A percentile compares a stretch with the other conserved stretches of the same genome.
These are phyloP conservation scores for Clistopyga incitator DNA, from an alignment of 2,888 invertebrate genomes.

Conservation along the genomic window DNA sequence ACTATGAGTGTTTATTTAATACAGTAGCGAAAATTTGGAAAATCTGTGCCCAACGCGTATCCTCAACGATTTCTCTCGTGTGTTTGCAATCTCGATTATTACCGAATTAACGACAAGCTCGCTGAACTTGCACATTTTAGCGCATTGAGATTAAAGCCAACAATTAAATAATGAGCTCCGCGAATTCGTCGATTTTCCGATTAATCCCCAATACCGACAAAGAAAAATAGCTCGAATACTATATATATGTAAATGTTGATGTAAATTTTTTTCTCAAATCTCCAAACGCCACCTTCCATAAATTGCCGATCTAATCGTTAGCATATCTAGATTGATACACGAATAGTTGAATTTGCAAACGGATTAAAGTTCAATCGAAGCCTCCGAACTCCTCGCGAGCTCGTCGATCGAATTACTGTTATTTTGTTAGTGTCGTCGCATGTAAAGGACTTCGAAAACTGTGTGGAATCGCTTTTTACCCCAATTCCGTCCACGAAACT, in stretches of 20 bases:
- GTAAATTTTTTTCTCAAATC: constrained; percentile 14
- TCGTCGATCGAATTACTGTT: constrained; percentile 34
- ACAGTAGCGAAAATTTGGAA: not conserved
- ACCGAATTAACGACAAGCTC: constrained; percentile 61
- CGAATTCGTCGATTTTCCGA: constrained; percentile 19
- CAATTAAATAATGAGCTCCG: constrained; percentile 1
- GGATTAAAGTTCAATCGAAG: constrained; percentile 45
- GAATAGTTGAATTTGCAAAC: constrained; percentile 46
- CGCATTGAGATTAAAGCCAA: constrained; percentile 5
- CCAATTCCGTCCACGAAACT: constrained; percentile 38
- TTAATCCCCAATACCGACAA: constrained; percentile 2
- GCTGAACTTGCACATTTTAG: constrained; percentile 12
- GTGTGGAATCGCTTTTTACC: constrained; percentile 37
- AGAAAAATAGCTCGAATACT: constrained; percentile 14
- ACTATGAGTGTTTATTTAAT: not conserved
- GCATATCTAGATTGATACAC: constrained; percentile 47
- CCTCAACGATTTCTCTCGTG: constrained; percentile 3
- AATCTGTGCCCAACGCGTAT: constrained; percentile 5
- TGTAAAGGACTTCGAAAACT: constrained; percentile 17
- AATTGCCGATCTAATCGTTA: constrained; percentile 48
- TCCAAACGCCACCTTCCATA: constrained; percentile 10
- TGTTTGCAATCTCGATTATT: constrained; percentile 44
- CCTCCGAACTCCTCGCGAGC: not conserved
- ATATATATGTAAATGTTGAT: constrained; percentile 24
- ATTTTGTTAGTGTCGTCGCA: constrained; percentile 5